phyloP scores from a whole-genome alignment of 2,113 vertebrate species.

The Cyprinus carpio region DNA sequence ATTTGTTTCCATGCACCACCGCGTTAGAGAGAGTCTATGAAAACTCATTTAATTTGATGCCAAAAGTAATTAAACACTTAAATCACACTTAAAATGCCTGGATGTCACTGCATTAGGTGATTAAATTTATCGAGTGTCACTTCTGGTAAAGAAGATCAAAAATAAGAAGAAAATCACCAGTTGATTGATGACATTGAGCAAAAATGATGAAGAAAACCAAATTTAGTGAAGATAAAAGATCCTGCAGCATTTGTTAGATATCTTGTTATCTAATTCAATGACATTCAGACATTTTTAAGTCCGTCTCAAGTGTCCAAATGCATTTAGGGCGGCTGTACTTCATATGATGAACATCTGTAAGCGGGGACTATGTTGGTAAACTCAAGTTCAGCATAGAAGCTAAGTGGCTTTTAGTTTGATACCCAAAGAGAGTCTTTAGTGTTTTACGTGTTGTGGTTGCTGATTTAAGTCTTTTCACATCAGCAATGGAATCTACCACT shows the following conservation, averaged over 20 bases:
- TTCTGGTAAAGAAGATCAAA: background rate
- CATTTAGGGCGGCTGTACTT: background rate
- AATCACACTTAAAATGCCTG: background rate
- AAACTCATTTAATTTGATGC: background rate
- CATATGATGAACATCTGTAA: background rate
- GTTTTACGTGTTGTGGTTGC: conserved; percentile 31
- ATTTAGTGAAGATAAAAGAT: background rate
- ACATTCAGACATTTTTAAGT: background rate
- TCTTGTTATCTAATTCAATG: background rate
- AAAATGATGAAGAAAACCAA: background rate
- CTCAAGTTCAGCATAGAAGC: background rate
- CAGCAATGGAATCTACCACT: conserved; percentile 58
- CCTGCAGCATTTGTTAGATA: background rate
- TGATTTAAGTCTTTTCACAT: conserved; percentile 47
- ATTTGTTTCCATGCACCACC: background rate
- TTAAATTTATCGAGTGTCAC: background rate
- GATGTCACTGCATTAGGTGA: background rate
- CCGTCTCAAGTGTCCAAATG: background rate
- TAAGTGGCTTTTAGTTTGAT: conserved; percentile 32
- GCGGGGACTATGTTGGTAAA: background rate
- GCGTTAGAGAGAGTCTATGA: background rate
- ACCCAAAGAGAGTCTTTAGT: conserved; percentile 4
- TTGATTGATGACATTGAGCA: background rate
- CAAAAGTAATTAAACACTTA: background rate
- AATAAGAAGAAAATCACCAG: background rate